These are phyloP conservation scores for Carcharodon carcharias DNA, from an alignment of 2,797 vertebrate species.

Conservation along the genomic window DNA sequence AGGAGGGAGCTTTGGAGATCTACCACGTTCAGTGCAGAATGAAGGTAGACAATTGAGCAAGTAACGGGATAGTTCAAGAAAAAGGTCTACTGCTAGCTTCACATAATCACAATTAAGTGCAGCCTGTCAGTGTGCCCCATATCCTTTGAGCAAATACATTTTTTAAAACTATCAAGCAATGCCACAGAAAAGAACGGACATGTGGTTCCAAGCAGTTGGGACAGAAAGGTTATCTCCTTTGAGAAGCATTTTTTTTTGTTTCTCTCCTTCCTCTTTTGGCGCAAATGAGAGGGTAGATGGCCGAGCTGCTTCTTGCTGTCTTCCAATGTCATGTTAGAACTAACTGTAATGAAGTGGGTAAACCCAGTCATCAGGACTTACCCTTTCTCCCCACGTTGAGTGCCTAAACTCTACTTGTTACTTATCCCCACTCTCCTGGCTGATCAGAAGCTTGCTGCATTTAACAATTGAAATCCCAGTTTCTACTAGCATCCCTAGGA, in stretches of 20 bases:
- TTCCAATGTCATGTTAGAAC: neutral
- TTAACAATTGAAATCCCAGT: neutral
- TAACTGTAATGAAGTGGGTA: neutral
- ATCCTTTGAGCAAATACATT: neutral
- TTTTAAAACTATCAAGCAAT: neutral
- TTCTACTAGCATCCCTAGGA: neutral
- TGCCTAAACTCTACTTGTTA: neutral
- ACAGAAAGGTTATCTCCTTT: neutral
- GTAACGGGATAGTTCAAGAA: neutral
- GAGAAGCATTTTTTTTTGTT: neutral
- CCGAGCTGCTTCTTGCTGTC: neutral
- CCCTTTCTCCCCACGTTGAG: neutral
- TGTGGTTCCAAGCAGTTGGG: neutral
- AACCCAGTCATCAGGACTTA: neutral
- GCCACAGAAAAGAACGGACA: too few relatives aligned
- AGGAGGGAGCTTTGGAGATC: neutral
- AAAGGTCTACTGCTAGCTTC: neutral
- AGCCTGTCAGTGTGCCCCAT: neutral
- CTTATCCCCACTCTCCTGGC: neutral
- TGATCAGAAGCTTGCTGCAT: neutral
- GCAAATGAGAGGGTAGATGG: neutral
- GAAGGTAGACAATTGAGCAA: neutral
- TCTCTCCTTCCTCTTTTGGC: neutral
- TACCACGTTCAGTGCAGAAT: neutral
- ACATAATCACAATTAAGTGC: neutral